These are phyloP conservation scores for Leptopilina clavipes DNA, from an alignment of 1,140 invertebrate genomes.

Conservation along the genomic window DNA sequence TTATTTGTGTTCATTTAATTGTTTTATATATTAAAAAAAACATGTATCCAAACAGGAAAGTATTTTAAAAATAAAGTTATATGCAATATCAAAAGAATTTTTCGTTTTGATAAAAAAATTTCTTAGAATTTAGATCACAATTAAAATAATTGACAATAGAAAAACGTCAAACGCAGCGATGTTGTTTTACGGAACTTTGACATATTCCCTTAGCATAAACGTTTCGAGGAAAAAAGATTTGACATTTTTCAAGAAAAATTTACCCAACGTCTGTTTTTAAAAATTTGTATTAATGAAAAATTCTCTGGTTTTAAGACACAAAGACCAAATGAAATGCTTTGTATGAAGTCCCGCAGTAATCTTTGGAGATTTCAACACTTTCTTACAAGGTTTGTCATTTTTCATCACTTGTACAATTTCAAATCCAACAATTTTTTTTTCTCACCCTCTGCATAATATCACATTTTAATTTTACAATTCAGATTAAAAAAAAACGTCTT, in stretches of 20 bases:
- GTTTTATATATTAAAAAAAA: neutral
- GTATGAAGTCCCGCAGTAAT: slow-evolving; percentile 51
- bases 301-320: slow-evolving; percentile 51
- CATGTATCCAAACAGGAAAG: neutral
- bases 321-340: slow-evolving; percentile 65
- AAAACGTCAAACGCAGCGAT: slow-evolving; percentile 44
- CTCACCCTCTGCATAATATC: no score
- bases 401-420: neutral
- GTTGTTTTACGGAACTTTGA: slow-evolving; percentile 52
- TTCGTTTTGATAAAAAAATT: neutral
- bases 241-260: slow-evolving; percentile 41
- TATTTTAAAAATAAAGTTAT: slow-evolving; percentile 15
- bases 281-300: slow-evolving; percentile 56
- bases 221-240: slow-evolving; percentile 42
- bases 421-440: no score
- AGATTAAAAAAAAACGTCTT: no score
- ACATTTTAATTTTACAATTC: no score
- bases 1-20: neutral
- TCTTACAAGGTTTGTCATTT: slow-evolving; percentile 53
- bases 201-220: slow-evolving; percentile 47
- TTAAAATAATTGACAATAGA: slow-evolving; percentile 47
- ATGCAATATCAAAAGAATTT: neutral
- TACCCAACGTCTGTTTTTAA: neutral
- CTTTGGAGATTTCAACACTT: slow-evolving; percentile 46
- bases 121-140: neutral